A percentile compares a stretch with the other conserved stretches of the same genome.
These are phyloP conservation scores for Chorisops tibialis DNA, from an alignment of 2,888 invertebrate genomes.

Conservation along the genomic window DNA sequence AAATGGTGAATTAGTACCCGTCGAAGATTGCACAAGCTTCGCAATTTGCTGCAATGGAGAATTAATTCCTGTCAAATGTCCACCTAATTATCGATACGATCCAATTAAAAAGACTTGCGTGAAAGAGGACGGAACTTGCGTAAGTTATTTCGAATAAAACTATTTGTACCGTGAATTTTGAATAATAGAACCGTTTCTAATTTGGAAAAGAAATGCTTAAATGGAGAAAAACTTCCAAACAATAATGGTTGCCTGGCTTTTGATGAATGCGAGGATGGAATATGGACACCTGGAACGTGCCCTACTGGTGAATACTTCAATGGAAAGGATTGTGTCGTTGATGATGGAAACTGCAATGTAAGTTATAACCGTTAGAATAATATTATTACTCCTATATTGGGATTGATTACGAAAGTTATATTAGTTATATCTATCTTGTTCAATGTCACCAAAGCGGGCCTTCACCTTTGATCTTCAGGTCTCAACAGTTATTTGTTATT, in stretches of 20 bases:
- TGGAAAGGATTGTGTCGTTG: neutral
- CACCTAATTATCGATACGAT: constrained; percentile 11
- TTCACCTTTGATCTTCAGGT: too few species aligned
- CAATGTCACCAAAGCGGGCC: too few species aligned
- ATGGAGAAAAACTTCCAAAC: constrained; percentile 1
- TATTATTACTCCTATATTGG: too few species aligned
- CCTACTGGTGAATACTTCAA: constrained; percentile 2
- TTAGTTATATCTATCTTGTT: too few species aligned
- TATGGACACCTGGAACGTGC: neutral
- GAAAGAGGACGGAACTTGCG: neutral
- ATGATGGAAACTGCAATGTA: neutral
- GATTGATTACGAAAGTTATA: too few species aligned
- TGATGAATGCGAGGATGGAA: constrained; percentile 16
- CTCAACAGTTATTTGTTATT: too few species aligned
- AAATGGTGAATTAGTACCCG: neutral
- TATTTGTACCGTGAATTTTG: too few species aligned
- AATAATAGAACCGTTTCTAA: too few species aligned
- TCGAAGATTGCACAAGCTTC: constrained; percentile 9
- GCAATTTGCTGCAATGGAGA: constrained; percentile 19
- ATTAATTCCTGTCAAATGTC: constrained; percentile 11
- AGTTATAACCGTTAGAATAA: too few species aligned
- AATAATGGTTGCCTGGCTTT: constrained; percentile 18
- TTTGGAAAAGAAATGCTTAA: neutral
- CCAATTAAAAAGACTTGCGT: neutral
- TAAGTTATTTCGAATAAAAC: too few species aligned